Evolutionary conservation across 1,140 invertebrate species (phyloP).

Genomic region (Tenebrio molitor): DNA sequence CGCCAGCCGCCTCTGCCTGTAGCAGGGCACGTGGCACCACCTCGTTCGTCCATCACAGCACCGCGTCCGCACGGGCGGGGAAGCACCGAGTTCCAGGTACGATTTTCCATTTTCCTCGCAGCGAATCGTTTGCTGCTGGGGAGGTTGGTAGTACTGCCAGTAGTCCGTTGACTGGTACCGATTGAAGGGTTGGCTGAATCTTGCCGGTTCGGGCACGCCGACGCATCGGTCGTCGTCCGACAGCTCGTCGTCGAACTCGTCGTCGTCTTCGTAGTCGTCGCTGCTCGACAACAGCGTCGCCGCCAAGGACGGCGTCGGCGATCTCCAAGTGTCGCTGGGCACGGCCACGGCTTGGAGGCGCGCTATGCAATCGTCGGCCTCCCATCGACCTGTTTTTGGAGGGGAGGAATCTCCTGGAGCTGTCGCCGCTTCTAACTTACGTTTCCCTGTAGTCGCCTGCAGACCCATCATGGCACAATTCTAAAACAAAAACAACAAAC

Average conservation of each 20-base stretch:
- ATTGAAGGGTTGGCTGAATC: slow-evolving; percentile 58
- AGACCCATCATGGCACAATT: slow-evolving; percentile 84
- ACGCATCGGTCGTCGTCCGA: slow-evolving; percentile 64
- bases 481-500: slow-evolving; percentile 68
- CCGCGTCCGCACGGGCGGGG: slow-evolving; percentile 64
- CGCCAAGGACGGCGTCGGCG: slow-evolving; percentile 67
- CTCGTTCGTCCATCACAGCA: slow-evolving; percentile 78
- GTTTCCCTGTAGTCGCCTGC: slow-evolving; percentile 80
- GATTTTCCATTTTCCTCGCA: slow-evolving; percentile 92
- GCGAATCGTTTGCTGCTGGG: slow-evolving; percentile 83
- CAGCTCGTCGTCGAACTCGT: slow-evolving; percentile 72
- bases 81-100: slow-evolving; percentile 86
- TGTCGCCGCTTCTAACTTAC: slow-evolving; percentile 68
- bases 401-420: slow-evolving; percentile 64
- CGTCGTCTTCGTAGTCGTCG: slow-evolving; percentile 69
- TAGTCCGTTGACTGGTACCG: slow-evolving; percentile 65
- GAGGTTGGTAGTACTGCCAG: slow-evolving; percentile 69
- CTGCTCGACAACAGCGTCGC: slow-evolving; percentile 68
- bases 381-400: slow-evolving; percentile 69
- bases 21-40: slow-evolving; percentile 84
- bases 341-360: slow-evolving; percentile 70
- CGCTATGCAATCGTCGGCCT: slow-evolving; percentile 70
- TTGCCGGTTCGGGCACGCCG: slow-evolving; percentile 59
- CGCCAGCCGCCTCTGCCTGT: slow-evolving; percentile 86
- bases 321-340: slow-evolving; percentile 68